phyloP scores from a whole-genome alignment of 2,888 invertebrate species.

The Mesopsocus fuscifrons region DNA sequence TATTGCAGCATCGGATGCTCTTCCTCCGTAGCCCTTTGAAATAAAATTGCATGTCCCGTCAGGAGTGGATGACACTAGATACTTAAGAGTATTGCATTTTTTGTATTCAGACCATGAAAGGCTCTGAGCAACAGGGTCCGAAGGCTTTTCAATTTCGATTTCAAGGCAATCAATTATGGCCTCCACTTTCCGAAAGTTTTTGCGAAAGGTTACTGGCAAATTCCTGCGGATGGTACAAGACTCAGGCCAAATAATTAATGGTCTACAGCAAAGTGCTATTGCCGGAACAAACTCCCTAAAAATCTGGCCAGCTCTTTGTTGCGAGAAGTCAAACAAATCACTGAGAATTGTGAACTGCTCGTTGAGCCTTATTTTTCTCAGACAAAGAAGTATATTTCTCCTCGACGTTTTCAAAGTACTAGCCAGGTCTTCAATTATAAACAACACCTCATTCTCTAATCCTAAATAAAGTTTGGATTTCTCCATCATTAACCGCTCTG shows the following conservation, averaged over 20 bases:
- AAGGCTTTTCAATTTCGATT: constrained; percentile 23
- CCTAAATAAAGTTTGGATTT: not conserved
- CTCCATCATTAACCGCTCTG: too few relatives aligned
- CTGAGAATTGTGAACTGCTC: not conserved
- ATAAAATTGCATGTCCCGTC: constrained; percentile 18
- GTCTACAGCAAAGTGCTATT: constrained; percentile 12
- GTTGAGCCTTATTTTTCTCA: not conserved
- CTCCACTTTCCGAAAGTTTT: constrained; percentile 17
- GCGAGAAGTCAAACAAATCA: constrained; percentile 17
- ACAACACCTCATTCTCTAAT: not conserved
- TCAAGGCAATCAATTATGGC: constrained; percentile 23
- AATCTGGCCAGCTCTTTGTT: constrained; percentile 13
- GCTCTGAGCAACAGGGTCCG: constrained; percentile 20
- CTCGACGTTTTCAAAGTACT: not conserved
- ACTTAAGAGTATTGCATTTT: constrained; percentile 18
- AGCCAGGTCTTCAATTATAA: not conserved
- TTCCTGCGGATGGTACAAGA: constrained; percentile 12
- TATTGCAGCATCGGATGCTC: constrained; percentile 14
- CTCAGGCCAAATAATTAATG: constrained; percentile 14
- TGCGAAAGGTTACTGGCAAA: constrained; percentile 17
- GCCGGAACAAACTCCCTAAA: constrained; percentile 13
- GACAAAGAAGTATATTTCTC: not conserved
- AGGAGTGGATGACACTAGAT: constrained; percentile 16
- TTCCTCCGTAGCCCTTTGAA: constrained; percentile 18
- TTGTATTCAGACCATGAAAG: constrained; percentile 22